Evolutionary conservation across 2,888 invertebrate genomes (phyloP).

Genomic region (Drosophila diplacantha): DNA sequence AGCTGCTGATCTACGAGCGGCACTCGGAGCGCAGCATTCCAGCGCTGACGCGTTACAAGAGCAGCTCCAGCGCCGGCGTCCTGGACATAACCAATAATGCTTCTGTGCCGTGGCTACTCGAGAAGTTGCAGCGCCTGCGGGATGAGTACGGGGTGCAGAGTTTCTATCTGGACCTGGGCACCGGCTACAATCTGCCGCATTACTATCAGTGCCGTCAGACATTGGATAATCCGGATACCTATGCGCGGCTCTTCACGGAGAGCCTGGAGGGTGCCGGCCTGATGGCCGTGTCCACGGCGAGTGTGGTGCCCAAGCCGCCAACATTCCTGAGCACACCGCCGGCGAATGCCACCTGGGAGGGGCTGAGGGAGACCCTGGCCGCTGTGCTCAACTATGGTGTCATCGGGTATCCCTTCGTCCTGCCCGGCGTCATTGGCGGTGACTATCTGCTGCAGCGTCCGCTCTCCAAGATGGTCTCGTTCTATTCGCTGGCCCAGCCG

Average conservation of each 20-base stretch:
- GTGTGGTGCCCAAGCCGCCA: conserved; percentile 88
- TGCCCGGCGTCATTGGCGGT: conserved; percentile 96
- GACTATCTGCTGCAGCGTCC: conserved; percentile 83
- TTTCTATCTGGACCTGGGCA: conserved; percentile 89
- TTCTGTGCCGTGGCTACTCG: conserved; percentile 88
- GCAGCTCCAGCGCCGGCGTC: conserved; percentile 88
- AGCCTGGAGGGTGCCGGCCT: conserved; percentile 79
- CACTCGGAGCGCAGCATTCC: conserved; percentile 88
- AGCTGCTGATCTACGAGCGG: conserved; percentile 88
- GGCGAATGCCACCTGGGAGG: conserved; percentile 92
- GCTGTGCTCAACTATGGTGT: conserved; percentile 92
- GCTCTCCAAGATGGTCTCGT: conserved; percentile 78
- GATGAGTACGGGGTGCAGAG: conserved; percentile 89
- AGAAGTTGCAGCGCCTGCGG: conserved; percentile 84
- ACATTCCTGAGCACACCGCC: conserved; percentile 92
- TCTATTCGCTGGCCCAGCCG: conserved; percentile 80
- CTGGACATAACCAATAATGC: conserved; percentile 91
- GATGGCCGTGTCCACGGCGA: conserved; percentile 90
- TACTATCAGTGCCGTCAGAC: conserved; percentile 88
- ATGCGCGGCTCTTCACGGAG: conserved; percentile 84
- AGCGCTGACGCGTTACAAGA: conserved; percentile 89
- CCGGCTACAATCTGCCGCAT: conserved; percentile 90
- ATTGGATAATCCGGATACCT: conserved; percentile 88
- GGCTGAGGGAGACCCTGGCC: conserved; percentile 88
- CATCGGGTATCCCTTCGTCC: conserved; percentile 93